Evolutionary conservation across 2,888 invertebrate species (phyloP).

Genomic region (Gnatocerus cornutus): DNA sequence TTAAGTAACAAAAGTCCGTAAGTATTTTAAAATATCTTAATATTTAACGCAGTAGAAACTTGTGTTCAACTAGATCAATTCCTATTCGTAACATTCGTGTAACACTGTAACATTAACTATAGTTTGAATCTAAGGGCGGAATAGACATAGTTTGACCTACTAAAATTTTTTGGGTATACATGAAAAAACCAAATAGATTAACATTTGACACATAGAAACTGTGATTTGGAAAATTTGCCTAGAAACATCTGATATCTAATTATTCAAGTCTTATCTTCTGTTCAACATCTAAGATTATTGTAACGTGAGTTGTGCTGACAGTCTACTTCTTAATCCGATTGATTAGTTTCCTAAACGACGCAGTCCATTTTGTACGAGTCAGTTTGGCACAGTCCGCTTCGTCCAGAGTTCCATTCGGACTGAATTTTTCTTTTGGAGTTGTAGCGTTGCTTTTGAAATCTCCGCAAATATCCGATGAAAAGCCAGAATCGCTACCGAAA

Average conservation of each 20-base stretch:
- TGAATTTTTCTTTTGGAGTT: slow-evolving; percentile 69
- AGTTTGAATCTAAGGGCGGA: slow-evolving; percentile 39
- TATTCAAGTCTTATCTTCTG: slow-evolving; percentile 39
- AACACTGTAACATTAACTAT: slow-evolving; percentile 34
- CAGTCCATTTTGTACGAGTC: slow-evolving; percentile 76
- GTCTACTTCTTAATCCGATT: slow-evolving; percentile 67
- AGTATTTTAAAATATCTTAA: slow-evolving; percentile 7
- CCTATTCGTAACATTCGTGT: slow-evolving; percentile 33
- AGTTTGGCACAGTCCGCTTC: slow-evolving; percentile 71
- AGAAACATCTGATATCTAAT: slow-evolving; percentile 19
- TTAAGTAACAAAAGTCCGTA: slow-evolving; percentile 17
- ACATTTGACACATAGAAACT: slow-evolving; percentile 29
- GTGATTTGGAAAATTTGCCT: slow-evolving; percentile 23
- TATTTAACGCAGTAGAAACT: slow-evolving; percentile 12
- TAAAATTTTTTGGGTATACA: slow-evolving; percentile 10
- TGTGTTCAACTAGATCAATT: slow-evolving; percentile 30
- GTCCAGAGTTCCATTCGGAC: slow-evolving; percentile 66
- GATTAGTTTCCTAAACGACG: slow-evolving; percentile 76
- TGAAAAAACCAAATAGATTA: slow-evolving; percentile 27
- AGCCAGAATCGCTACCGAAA: slow-evolving; percentile 72
- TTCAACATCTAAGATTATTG: slow-evolving; percentile 35
- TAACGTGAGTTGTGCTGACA: slow-evolving; percentile 28
- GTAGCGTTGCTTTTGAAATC: slow-evolving; percentile 69
- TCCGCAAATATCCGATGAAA: slow-evolving; percentile 72
- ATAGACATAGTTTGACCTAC: slow-evolving; percentile 23